Evolutionary conservation across 1,140 invertebrate genomes (phyloP).

Genomic region (Phthorimaea operculella): DNA sequence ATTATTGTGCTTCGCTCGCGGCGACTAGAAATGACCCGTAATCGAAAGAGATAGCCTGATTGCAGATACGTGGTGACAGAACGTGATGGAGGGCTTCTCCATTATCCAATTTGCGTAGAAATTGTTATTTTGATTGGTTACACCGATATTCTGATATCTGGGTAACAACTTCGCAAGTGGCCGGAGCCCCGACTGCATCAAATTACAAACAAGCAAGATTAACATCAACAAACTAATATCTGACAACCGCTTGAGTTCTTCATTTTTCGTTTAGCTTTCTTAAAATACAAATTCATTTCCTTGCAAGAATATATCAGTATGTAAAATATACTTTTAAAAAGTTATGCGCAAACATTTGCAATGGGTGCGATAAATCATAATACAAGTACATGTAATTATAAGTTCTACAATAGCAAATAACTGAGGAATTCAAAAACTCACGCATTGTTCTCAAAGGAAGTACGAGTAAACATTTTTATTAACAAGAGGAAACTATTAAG

Average conservation of each 20-base stretch:
- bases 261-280: neutral
- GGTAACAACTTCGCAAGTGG: slow-evolving; percentile 7
- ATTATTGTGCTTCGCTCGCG: slow-evolving; percentile 34
- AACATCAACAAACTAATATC: neutral
- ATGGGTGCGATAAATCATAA: no score
- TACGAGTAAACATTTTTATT: slow-evolving; percentile 32
- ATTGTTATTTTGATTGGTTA: slow-evolving; percentile 10
- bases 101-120: slow-evolving; percentile 16
- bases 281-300: no score
- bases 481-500: slow-evolving; percentile 59
- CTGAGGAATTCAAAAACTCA: neutral
- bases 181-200: neutral
- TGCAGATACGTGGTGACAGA: slow-evolving; percentile 13
- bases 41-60: slow-evolving; percentile 20
- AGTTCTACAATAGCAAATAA: neutral
- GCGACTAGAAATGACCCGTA: slow-evolving; percentile 22
- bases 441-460: slow-evolving; percentile 36
- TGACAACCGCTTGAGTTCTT: neutral
- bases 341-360: no score
- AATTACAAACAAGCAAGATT: neutral
- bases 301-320: no score
- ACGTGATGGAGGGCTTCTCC: slow-evolving; percentile 11
- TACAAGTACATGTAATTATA: neutral
- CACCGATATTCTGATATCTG: slow-evolving; percentile 14
- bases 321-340: no score